phyloP scores from a whole-genome alignment of 2,113 vertebrate genomes.

The Antigone vipio region DNA sequence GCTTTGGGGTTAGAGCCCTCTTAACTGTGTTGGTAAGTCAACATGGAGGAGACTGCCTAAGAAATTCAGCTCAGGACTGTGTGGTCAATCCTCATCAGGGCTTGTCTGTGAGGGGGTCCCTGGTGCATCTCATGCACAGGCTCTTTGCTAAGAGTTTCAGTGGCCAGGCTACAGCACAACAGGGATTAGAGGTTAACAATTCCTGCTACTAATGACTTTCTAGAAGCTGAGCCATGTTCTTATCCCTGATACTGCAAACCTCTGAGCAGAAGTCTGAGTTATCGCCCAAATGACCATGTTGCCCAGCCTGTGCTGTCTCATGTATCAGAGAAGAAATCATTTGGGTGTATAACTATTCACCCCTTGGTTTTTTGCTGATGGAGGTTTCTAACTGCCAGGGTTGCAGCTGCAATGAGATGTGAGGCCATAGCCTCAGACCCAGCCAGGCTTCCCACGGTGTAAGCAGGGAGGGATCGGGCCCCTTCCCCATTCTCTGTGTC shows the following conservation, averaged over 20 bases:
- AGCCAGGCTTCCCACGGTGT: background rate
- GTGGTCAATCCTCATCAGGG: background rate
- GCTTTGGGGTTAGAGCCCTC: background rate
- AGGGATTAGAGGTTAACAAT: rapidly evolving
- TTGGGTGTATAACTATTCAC: background rate
- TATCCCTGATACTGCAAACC: background rate
- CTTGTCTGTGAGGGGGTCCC: background rate
- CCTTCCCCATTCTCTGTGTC: background rate
- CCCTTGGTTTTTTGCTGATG: background rate
- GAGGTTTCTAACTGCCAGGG: background rate
- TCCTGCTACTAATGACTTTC: background rate
- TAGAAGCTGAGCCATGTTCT: background rate
- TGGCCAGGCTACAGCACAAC: background rate
- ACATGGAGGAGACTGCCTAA: background rate
- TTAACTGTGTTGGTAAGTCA: background rate
- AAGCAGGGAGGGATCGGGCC: background rate
- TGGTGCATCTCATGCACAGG: background rate
- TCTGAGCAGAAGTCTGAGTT: background rate
- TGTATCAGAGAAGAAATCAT: rapidly evolving
- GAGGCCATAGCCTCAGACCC: background rate
- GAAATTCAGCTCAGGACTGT: background rate
- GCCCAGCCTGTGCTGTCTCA: background rate
- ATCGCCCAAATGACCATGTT: background rate
- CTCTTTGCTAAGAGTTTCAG: background rate
- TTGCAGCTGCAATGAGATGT: background rate